Evolutionary conservation across 2,888 invertebrate species (phyloP), one percentile per base, ranked within the genome.

Genomic region (Volucella bombylans): DNA sequence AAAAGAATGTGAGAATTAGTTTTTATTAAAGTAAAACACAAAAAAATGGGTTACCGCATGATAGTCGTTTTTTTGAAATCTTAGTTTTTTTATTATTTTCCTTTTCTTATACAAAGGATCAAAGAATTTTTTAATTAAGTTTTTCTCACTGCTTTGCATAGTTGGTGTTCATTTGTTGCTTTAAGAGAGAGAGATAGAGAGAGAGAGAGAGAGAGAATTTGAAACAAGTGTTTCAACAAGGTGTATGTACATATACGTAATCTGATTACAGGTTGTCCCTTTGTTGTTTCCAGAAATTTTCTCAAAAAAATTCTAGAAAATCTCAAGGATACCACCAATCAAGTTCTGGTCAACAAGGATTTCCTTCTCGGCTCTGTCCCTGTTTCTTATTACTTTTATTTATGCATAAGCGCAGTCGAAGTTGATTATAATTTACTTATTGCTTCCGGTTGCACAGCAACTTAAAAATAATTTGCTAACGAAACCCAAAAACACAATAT

Each of bases 341-440:
- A 18, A 18, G 18, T 59, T 41, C 12, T 18, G 47, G 49, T 39
- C 14, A 64, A 64, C 38, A 18, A 39, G 49, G 15, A 64, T 0
- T 38, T 49, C 38, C 18, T 45, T 14, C 39, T 12, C n/a, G 45
- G 11, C 12, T n/a, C 6, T 12, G 2, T 15, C 39, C 14, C 11
- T 38, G 47, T 39, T 49, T 38, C 38, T 6, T 49, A 18, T 15
- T 10, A 14, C 1, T 45, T 52, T 71, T 65, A 54, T 71, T 62
- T 45, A 55, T 50, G 39, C 65, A 59, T 61, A 72, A 67, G 72
- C 59, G 45, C 45, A 76, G 52, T 67, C 62, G 59, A 79, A 79
- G 52, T 79, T 65, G 79, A 41, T 72, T 72, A 79, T 79, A 67
- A 79, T 79, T 79, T 79, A 72, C 65, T 79, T 79, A 67, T 79